These are phyloP conservation scores for Pseudanteris insignis DNA, from an alignment of 2,888 invertebrate genomes.

Conservation along the genomic window DNA sequence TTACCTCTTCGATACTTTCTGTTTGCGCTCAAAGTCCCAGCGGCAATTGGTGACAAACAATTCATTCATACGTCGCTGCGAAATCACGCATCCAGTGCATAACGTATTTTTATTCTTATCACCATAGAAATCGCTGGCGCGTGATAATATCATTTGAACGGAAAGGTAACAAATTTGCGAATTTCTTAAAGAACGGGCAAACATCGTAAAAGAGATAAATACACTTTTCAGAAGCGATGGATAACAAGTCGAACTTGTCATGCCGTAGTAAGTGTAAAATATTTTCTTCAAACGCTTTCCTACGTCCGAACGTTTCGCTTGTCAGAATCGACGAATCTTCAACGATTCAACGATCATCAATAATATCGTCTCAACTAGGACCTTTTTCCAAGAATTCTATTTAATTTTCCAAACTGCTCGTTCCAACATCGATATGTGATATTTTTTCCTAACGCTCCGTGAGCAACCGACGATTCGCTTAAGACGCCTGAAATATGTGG, in stretches of 20 bases:
- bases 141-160: slow-evolving; percentile 43
- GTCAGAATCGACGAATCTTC: slow-evolving; percentile 23
- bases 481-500: no score
- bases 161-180: slow-evolving; percentile 43
- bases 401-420: not conserved
- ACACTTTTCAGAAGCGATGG: slow-evolving; percentile 31
- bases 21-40: slow-evolving; percentile 36
- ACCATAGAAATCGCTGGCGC: slow-evolving; percentile 45
- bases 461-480: no score
- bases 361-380: not conserved
- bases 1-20: slow-evolving; percentile 33
- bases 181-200: slow-evolving; percentile 43
- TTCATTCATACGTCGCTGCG: slow-evolving; percentile 38
- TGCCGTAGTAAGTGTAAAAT: slow-evolving; percentile 25
- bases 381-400: not conserved
- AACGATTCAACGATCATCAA: not conserved
- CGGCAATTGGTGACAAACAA: slow-evolving; percentile 42
- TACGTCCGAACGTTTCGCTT: slow-evolving; percentile 5
- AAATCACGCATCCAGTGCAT: slow-evolving; percentile 45
- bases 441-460: no score
- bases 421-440: no score
- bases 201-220: slow-evolving; percentile 44
- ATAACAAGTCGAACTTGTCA: slow-evolving; percentile 36
- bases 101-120: slow-evolving; percentile 47
- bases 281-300: slow-evolving; percentile 19